Evolutionary conservation across 2,888 invertebrate genomes (phyloP).

Genomic region (Ornithoptera priamus): DNA sequence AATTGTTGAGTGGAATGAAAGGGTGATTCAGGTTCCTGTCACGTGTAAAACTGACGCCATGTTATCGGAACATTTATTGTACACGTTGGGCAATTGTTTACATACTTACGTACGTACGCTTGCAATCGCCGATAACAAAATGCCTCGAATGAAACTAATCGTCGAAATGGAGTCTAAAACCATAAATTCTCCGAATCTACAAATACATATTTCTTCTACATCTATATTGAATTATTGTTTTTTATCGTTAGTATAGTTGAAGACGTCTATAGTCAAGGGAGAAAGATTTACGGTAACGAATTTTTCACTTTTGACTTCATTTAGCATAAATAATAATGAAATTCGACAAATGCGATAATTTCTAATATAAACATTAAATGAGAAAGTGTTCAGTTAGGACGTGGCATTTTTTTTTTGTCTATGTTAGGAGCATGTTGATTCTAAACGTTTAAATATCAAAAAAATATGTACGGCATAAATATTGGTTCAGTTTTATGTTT

Average conservation of each 20-base stretch:
- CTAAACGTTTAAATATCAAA: too few species aligned
- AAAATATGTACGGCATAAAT: too few species aligned
- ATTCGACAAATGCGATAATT: too few species aligned
- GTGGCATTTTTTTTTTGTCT: too few species aligned
- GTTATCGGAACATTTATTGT: conserved; percentile 14
- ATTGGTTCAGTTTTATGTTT: too few species aligned
- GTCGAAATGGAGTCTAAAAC: conserved; percentile 8
- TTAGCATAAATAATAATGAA: too few species aligned
- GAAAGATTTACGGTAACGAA: background rate
- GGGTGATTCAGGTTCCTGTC: conserved; percentile 10
- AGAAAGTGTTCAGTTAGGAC: too few species aligned
- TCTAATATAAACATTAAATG: too few species aligned
- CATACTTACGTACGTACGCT: conserved; percentile 6
- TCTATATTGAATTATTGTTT: background rate
- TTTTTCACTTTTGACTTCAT: too few species aligned
- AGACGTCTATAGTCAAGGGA: background rate
- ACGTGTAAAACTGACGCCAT: conserved; percentile 1
- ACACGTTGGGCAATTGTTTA: conserved; percentile 19
- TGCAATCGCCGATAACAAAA: conserved; percentile 10
- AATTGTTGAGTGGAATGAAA: background rate
- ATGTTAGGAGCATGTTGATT: too few species aligned
- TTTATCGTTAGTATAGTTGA: background rate
- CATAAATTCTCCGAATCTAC: background rate
- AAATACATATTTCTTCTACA: background rate
- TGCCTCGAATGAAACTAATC: conserved; percentile 17